These are phyloP conservation scores for Eumerus sabulonum DNA, from an alignment of 2,888 invertebrate genomes.

Conservation along the genomic window DNA sequence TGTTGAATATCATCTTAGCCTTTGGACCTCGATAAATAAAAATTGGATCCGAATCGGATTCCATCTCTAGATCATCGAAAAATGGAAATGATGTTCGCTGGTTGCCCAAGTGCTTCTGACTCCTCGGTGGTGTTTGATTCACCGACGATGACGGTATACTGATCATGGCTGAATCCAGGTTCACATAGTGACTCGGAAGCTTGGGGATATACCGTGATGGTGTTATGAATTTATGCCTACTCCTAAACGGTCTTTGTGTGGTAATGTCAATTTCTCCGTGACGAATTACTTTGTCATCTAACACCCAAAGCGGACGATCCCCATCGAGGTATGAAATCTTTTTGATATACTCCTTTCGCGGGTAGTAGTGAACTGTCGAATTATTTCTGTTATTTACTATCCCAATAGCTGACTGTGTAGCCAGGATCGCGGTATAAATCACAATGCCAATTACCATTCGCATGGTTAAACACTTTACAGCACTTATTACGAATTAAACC, in stretches of 20 bases:
- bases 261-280: conserved; percentile 49
- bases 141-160: not conserved
- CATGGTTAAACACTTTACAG: no score
- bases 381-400: conserved; percentile 45
- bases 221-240: conserved; percentile 17
- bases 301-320: conserved; percentile 75
- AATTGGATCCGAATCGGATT: conserved; percentile 70
- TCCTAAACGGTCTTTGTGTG: conserved; percentile 6
- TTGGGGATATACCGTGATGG: conserved; percentile 37
- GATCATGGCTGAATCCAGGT: conserved; percentile 24
- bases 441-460: no score
- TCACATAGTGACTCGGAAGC: conserved; percentile 72
- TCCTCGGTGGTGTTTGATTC: conserved; percentile 19
- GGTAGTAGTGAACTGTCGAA: conserved; percentile 8
- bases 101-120: conserved; percentile 65
- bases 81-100: conserved; percentile 71
- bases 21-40: conserved; percentile 74
- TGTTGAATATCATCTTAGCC: conserved; percentile 75
- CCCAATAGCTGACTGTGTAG: conserved; percentile 11
- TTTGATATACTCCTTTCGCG: conserved; percentile 42
- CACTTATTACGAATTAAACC: conserved; percentile 40
- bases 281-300: conserved; percentile 72
- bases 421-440: not conserved
- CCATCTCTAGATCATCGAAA: conserved; percentile 58
- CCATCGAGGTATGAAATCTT: conserved; percentile 70